Conservation (phyloP, 1,140 invertebrate species). For the Bicyclus anynana region DNA sequence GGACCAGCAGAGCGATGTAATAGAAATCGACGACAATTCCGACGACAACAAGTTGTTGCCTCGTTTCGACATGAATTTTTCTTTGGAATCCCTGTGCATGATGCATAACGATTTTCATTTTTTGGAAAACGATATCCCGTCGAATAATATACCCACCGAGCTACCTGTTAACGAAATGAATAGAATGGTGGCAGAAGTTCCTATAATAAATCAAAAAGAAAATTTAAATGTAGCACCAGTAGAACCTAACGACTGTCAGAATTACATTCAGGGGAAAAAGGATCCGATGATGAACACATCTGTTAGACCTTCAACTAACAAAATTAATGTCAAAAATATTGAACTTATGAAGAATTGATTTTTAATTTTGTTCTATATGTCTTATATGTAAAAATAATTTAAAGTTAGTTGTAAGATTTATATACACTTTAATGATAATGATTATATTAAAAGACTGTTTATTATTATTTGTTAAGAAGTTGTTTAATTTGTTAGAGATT, state of each 20-base stretch:
- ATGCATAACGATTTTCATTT: constrained; percentile 73
- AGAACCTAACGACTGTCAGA: constrained; percentile 40
- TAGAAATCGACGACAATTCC: constrained; percentile 72
- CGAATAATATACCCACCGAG: constrained; percentile 42
- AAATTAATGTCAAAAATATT: constrained; percentile 73
- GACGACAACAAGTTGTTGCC: constrained; percentile 69
- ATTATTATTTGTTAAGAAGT: constrained; percentile 22
- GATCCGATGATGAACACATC: constrained; percentile 71
- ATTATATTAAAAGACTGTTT: constrained; percentile 30
- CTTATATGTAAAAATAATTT: too few species aligned
- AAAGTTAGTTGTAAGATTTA: constrained; percentile 8
- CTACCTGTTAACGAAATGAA: constrained; percentile 53
- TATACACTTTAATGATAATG: not conserved
- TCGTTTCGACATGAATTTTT: constrained; percentile 66
- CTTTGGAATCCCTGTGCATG: constrained; percentile 61
- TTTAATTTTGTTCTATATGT: too few species aligned
- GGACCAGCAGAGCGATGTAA: constrained; percentile 59
- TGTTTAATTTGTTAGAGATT: too few species aligned
- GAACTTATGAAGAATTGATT: constrained; percentile 69
- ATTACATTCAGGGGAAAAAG: constrained; percentile 62
- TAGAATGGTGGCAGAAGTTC: constrained; percentile 54
- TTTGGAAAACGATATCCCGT: constrained; percentile 52
- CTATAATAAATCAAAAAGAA: constrained; percentile 53
- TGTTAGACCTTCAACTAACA: constrained; percentile 56
- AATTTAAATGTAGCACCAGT: constrained; percentile 35